These are phyloP conservation scores for Meandrina meandrites DNA, from an alignment of 92 coral and sea anemone genomes.

Conservation along the genomic window DNA sequence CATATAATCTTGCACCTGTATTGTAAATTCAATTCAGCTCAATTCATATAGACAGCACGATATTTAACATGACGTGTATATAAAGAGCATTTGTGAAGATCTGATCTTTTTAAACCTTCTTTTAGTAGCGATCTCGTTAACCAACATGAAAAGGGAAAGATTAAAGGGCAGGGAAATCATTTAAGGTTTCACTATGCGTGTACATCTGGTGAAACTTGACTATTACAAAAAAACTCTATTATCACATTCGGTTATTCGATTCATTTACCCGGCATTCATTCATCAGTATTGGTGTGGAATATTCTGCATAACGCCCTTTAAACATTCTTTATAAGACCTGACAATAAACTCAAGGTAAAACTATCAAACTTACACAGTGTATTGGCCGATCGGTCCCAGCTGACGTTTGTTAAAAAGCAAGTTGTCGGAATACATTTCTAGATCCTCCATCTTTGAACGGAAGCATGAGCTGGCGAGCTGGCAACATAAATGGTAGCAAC, in stretches of 20 bases:
- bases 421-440: slow-evolving; percentile 79
- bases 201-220: neutral
- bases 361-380: slow-evolving; percentile 66
- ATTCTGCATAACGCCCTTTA: neutral
- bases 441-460: slow-evolving; percentile 72
- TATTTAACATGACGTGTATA: neutral
- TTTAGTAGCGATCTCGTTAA: neutral
- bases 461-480: slow-evolving; percentile 56
- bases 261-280: neutral
- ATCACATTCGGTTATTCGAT: slow-evolving; percentile 1
- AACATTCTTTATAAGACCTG: neutral
- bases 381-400: slow-evolving; percentile 84
- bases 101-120: neutral
- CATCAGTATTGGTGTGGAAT: neutral
- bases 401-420: slow-evolving; percentile 82
- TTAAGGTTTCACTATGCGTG: neutral
- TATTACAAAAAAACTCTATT: neutral
- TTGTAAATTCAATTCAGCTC: neutral
- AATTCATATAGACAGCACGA: neutral
- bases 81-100: neutral
- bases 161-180: neutral
- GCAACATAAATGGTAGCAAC: slow-evolving; percentile 16
- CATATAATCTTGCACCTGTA: neutral
- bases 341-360: neutral
- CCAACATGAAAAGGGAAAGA: neutral